Percentiles rank a stretch among this genome's conserved stretches.
Conservation (phyloP, 1,140 invertebrate genomes). For the Cepaea nemoralis region DNA sequence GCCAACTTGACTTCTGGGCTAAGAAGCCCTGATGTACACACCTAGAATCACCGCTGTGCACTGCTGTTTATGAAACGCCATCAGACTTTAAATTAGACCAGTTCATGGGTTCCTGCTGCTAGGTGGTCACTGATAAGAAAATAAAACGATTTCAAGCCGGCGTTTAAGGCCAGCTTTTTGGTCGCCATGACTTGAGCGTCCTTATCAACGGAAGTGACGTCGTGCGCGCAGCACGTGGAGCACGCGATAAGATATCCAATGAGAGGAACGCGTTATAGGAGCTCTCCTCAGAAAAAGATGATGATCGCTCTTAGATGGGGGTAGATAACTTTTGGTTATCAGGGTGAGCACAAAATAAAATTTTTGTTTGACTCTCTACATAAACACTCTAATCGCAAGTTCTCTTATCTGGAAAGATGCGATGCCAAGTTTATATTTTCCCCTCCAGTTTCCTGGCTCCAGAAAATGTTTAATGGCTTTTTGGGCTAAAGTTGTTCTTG, state of each 20-base stretch:
- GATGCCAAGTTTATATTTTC: constrained; percentile 27
- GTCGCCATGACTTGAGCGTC: constrained; percentile 26
- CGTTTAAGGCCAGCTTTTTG: constrained; percentile 2
- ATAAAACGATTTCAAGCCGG: constrained; percentile 21
- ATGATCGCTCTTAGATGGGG: constrained; percentile 26
- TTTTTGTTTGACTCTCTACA: constrained; percentile 5
- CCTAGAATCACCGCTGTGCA: neutral
- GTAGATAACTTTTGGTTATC: constrained; percentile 1
- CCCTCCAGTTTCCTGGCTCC: neutral
- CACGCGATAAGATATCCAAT: constrained; percentile 21
- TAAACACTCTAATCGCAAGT: constrained; percentile 13
- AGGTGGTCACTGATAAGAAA: constrained; percentile 29
- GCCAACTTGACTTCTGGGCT: neutral
- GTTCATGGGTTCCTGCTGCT: constrained; percentile 5
- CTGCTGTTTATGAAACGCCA: neutral
- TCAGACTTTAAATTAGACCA: constrained; percentile 12
- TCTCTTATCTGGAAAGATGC: constrained; percentile 18
- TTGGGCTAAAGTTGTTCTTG: neutral
- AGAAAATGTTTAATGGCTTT: constrained; percentile 10
- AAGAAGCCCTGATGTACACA: neutral
- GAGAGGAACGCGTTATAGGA: constrained; percentile 11
- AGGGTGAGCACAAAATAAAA: constrained; percentile 20
- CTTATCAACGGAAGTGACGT: constrained; percentile 32
- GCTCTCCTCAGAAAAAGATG: constrained; percentile 22
- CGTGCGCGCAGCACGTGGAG: constrained; percentile 29